Base-by-base conservation (phyloP, 2,888 invertebrate genomes). In the Ophion obscuratus region DNA sequence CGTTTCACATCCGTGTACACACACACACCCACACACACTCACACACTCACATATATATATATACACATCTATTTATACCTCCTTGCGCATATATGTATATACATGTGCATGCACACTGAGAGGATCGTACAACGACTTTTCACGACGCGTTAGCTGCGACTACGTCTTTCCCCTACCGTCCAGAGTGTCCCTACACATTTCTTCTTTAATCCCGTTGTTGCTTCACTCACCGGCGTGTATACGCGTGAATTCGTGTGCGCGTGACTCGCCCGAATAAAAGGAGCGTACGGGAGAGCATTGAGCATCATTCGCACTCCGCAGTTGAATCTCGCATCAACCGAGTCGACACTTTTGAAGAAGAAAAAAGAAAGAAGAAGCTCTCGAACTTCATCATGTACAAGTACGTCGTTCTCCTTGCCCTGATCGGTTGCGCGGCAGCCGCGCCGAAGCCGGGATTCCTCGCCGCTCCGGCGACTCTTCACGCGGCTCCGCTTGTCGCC, bases 341-440 rank as follows among this genome's bases (percentile, higher is more conserved):
- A 81, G 78, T 77, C 74, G 77, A 76, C 53, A 24, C 74, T 86
- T 61, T 68, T 76, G 3, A 53, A 14, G 17, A 83, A 74, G 44
- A 62, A 80, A 24, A 71, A 53, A 7, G n/a, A 73, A 36, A 68
- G 75, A 68, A 86, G 44, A 11, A 36, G 0, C 31, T 0, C 31
- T 31, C 31, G 20, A 27, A 14, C 77, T 61, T 84, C 82, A 85
- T 24, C 75, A 93, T 93, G 93, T 92, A 87, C 91, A 92, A 93
- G 89, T 82, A 92, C 84, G 87, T 88, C 80, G 91, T 88, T 17
- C 87, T 93, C 36, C 85, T 92, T 83, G 92, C 90, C 64, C 77
- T 92, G 68, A 84, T 92, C 76, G 92, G 95, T 87, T 92, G 95
- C 87, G 92, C 91, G 67, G 92, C 95, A n/a, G 95, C 95, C 89